These are phyloP conservation scores for Stenopsyche tienmushanensis DNA, from an alignment of 1,140 invertebrate species.

Conservation along the genomic window DNA sequence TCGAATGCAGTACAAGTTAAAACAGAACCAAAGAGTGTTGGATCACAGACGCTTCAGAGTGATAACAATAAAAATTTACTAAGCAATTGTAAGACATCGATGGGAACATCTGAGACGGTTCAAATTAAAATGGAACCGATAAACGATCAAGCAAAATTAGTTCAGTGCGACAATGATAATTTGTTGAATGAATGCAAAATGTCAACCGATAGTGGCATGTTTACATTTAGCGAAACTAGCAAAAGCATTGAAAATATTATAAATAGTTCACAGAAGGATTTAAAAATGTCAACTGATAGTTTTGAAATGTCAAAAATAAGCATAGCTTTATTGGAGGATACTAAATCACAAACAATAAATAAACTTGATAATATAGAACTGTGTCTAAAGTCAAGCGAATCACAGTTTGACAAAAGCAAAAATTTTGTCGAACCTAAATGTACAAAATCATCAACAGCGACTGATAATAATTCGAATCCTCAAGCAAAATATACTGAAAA, in stretches of 20 bases:
- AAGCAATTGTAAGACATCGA: too few species aligned
- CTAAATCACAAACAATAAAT: background rate
- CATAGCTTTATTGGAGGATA: slow-evolving; percentile 46
- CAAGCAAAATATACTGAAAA: background rate
- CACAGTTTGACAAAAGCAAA: too few species aligned
- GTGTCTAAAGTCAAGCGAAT: too few species aligned
- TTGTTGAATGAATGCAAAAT: slow-evolving; percentile 34
- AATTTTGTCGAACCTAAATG: too few species aligned
- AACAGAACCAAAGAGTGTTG: background rate
- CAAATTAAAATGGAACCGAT: too few species aligned
- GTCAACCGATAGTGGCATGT: slow-evolving; percentile 44
- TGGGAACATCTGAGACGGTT: too few species aligned
- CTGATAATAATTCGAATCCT: background rate
- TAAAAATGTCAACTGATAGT: slow-evolving; percentile 51
- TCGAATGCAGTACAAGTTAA: slow-evolving; percentile 1
- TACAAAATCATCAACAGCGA: too few species aligned
- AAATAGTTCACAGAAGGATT: too few species aligned
- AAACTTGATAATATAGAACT: background rate
- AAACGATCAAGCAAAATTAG: too few species aligned
- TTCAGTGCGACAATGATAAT: slow-evolving; percentile 5
- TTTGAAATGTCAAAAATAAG: slow-evolving; percentile 54
- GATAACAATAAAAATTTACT: too few species aligned
- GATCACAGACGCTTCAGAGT: background rate
- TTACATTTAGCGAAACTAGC: too few species aligned
- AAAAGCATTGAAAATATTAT: too few species aligned